Evolutionary conservation across 2,888 invertebrate species (phyloP).

Genomic region (Diaperis boleti): DNA sequence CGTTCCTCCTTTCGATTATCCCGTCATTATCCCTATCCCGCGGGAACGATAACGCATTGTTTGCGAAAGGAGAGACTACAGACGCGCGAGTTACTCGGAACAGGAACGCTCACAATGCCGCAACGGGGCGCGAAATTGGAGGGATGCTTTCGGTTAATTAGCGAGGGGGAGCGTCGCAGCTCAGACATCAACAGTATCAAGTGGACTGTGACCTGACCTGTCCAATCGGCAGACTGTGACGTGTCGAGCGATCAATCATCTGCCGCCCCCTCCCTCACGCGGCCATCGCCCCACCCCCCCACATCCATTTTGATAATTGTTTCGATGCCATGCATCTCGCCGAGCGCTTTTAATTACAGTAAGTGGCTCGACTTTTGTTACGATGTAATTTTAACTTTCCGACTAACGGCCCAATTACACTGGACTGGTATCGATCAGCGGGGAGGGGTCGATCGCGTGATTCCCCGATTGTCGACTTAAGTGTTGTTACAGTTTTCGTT

Average conservation of each 20-base stretch:
- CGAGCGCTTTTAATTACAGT: conserved; percentile 28
- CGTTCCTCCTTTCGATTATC: conserved; percentile 20
- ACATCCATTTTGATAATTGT: conserved; percentile 35
- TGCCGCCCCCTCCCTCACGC: background rate
- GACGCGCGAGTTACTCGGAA: conserved; percentile 21
- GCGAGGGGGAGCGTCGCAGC: background rate
- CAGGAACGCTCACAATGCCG: conserved; percentile 19
- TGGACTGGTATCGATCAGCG: conserved; percentile 1
- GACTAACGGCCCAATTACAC: conserved; percentile 29
- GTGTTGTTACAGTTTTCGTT: too few relatives aligned
- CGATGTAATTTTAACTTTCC: conserved; percentile 25
- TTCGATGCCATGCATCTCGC: conserved; percentile 22
- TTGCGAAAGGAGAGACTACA: conserved; percentile 19
- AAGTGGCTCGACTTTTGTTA: conserved; percentile 29
- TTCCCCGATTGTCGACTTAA: too few relatives aligned
- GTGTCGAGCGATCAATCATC: conserved; percentile 17
- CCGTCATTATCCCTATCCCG: conserved; percentile 10
- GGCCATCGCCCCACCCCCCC: conserved; percentile 11
- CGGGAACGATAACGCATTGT: conserved; percentile 29
- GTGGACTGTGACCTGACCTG: too few relatives aligned
- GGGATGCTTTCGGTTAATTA: conserved; percentile 22
- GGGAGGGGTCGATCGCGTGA: background rate
- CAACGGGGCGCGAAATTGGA: background rate
- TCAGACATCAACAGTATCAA: too few relatives aligned
- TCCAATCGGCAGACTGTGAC: too few relatives aligned